A percentile compares a stretch with the other conserved stretches of the same genome.
These are phyloP conservation scores for Drosophila orosa DNA, from an alignment of 1,140 invertebrate genomes.

Conservation along the genomic window DNA sequence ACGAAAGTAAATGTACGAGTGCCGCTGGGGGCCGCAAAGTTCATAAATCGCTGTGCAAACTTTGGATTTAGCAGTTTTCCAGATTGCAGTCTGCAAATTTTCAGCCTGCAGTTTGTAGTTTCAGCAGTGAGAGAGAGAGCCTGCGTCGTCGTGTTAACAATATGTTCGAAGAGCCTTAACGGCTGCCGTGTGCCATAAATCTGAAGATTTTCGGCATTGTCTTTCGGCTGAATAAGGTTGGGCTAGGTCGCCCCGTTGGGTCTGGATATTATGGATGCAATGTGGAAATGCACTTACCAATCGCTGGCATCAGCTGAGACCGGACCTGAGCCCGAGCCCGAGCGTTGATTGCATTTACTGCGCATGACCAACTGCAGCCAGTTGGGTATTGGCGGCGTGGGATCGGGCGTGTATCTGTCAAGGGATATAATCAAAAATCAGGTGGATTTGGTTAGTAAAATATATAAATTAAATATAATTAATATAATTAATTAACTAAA, in stretches of 20 bases:
- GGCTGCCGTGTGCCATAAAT: constrained; percentile 78
- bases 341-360: constrained; percentile 76
- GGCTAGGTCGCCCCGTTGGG: constrained; percentile 32
- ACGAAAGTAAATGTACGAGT: constrained; percentile 74
- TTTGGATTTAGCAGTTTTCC: constrained; percentile 12
- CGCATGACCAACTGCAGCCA: constrained; percentile 84
- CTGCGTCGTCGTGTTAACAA: constrained; percentile 71
- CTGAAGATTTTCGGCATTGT: constrained; percentile 60
- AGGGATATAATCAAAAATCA: neutral
- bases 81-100: constrained; percentile 12
- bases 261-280: constrained; percentile 10
- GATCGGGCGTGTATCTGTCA: constrained; percentile 77
- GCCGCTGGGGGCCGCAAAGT: constrained; percentile 64
- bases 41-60: constrained; percentile 67
- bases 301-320: constrained; percentile 46
- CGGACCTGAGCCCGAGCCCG: constrained; percentile 21
- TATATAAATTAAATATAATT: neutral
- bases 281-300: constrained; percentile 62
- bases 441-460: neutral
- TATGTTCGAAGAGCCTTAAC: constrained; percentile 62
- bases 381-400: constrained; percentile 74
- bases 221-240: constrained; percentile 7
- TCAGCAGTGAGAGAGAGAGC: neutral
- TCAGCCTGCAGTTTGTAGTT: constrained; percentile 2
- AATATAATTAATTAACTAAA: no score